A percentile compares a stretch with the other conserved stretches of the same genome.
phyloP scores from a whole-genome alignment of 2,113 vertebrate genomes.

The Sigmodon hispidus region DNA sequence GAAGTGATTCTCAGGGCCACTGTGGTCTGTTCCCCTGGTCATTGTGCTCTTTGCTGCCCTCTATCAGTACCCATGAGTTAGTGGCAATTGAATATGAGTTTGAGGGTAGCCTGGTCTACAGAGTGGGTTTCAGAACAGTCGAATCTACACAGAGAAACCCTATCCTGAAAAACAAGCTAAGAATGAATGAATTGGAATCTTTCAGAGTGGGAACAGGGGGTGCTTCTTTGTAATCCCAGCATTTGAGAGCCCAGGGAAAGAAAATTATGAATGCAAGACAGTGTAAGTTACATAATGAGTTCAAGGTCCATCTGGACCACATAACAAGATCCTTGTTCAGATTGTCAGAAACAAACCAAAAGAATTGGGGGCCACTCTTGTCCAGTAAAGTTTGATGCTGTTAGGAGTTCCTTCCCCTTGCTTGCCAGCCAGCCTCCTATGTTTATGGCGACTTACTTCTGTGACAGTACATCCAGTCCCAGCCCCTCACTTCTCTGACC shows the following conservation, averaged over 20 bases:
- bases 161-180: neutral
- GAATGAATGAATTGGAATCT: neutral
- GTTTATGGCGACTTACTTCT: neutral
- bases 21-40: neutral
- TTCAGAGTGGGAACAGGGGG: neutral
- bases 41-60: neutral
- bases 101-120: neutral
- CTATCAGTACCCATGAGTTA: neutral
- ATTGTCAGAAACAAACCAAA: neutral
- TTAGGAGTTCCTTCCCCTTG: neutral
- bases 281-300: neutral
- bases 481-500: neutral
- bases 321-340: neutral
- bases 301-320: too few species aligned
- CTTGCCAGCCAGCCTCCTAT: neutral
- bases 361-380: neutral
- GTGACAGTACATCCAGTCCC: rapidly evolving
- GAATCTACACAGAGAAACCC: neutral
- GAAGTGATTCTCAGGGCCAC: rapidly evolving
- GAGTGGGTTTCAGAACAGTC: neutral
- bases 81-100: neutral
- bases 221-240: neutral
- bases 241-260: neutral
- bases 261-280: neutral
- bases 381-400: neutral